Evolutionary conservation across 2,797 vertebrate genomes (phyloP), one percentile per base, ranked within the genome.

Genomic region (Sphenopsis melanotis): DNA sequence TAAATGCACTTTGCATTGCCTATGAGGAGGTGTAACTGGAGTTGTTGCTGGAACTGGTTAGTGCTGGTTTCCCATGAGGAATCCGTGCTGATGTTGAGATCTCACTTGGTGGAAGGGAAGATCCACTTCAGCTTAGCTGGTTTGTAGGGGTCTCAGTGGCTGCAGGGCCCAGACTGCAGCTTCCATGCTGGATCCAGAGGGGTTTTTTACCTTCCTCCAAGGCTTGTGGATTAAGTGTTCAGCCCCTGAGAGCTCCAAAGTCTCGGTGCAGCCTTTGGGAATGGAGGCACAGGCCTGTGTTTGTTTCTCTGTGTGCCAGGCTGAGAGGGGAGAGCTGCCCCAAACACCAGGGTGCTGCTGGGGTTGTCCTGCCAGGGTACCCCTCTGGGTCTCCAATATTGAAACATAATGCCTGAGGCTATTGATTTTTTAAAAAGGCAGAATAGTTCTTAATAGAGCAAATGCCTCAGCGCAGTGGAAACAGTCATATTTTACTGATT

Each of bases 401-500:
- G 83, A 37, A 72, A 63, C 34, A 6, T 7, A 61, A 11, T 30
- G 39, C 79, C 57, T 9, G 11, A 78, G 66, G 23, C 23, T 60
- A 87, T 79, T 55, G 80, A 89, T 89, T 78, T 46, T 50, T 55
- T 55, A 50, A 61, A 70, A 55, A n/a, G 37, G 27, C 42, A 71
- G 68, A 90, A 7, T 44, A 57, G 74, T 29, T 76, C 79, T 89
- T 89, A 83, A 83, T 63, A 57, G 87, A 75, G 72, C 66, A 90
- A 82, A 91, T 36, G 26, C 68, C 85, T 92, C 19, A 3, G 91
- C 8, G 2, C 41, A 34, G 55, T 84, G 87, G 93, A 96, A 93
- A 53, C 74, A 59, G 69, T 71, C 56, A 52, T 96, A 91, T 96
- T 94, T 95, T 89, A 86, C 79, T 89, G 94, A 89, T 86, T 91